Base-by-base conservation (phyloP, 1,140 invertebrate species). In the Phenacoccus solenopsis region DNA sequence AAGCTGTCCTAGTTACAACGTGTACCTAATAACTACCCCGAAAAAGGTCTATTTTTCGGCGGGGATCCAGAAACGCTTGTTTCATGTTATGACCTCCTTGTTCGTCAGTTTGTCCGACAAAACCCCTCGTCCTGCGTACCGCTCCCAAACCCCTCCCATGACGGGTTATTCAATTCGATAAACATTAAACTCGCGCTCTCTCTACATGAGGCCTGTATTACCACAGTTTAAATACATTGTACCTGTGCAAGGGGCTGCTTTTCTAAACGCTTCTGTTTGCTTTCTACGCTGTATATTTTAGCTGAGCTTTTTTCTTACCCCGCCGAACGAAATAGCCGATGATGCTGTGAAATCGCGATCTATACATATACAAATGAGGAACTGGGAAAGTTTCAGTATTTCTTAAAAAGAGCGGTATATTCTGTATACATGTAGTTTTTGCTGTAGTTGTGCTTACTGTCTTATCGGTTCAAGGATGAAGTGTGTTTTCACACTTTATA, bases 31-130 rank as follows among this genome's bases (percentile, higher is more conserved):
- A 69, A 67, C 67, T 68, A 38, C 70, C 49, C 70, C 70, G 70
- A 69, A 68, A 71, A 35, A 71, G 68, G 68, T 30, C 70, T 69
- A 71, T 71, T 71, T 71, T 71, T 71, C 70, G 70, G 70, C 35
- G 70, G 67, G 70, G 70, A 64, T 64, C 59, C 59, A 71, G 70
- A 71, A 69, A 68, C 68, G 27, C 64, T 69, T 71, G 70, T 71
- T 71, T 67, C 38, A 61, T 71, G 70, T 68, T 64, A 68, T 28
- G 68, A 71, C 56, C 70, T 67, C 70, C 70, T 71, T 71, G 70
- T 71, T 71, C 70, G 59, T 71, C 64, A 71, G 70, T 71, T 71
- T 69, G 70, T 69, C 38, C 67, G 68, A 71, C 67, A 71, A 69
- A 67, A 57, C 49, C 70, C 35, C 70, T 49, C 38, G 38, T 4